Base-by-base conservation (phyloP, 2,797 vertebrate genomes). In the Parauchenoglanis ngamensis region DNA sequence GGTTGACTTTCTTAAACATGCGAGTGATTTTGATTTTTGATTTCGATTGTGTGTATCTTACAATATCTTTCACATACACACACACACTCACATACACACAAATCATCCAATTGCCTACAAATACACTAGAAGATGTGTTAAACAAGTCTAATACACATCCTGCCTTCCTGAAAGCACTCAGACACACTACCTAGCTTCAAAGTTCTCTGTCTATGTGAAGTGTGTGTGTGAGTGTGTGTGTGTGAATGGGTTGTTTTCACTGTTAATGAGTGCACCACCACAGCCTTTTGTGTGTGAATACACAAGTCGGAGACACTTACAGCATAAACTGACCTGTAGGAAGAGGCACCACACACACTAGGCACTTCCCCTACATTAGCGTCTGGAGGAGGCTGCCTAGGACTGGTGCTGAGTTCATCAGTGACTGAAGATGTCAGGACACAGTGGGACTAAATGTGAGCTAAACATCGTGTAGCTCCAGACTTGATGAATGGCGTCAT, bases 191-290 rank as follows among this genome's bases (percentile, higher is more conserved):
- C 31, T 67, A 63, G 35, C 82, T 78, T 87, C 82, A 87, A 87
- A 76, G 80, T 31, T 17, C 2, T 73, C 3, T 82, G 61, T 79
- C 28, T 67, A 17, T 31, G 59, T 63, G 56, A 21, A 25, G 31
- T 44, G 52, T 57, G 52, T 86, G 77, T 68, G 52, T 31, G 82
- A 65, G 82, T 77, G 83, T 88, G 78, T 46, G 87, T 49, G 86
- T 86, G 84, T 13, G 78, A 70, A 70, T 52, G 79, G 21, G 68
- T 85, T 88, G 81, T 89, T 89, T 85, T 31, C 75, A 61, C 76
- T 81, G 61, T 82, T 85, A 84, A 87, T 90, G 88, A 35, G 40
- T 86, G 54, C n/a, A 76, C 85, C 59, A 86, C 81, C 75, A 80
- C 49, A 10, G 61, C 82, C 88, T 85, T 86, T 57, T 82, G 61